A percentile compares a stretch with the other conserved stretches of the same genome.
phyloP scores from a whole-genome alignment of 2,888 invertebrate species.

The Amorpha juglandis region DNA sequence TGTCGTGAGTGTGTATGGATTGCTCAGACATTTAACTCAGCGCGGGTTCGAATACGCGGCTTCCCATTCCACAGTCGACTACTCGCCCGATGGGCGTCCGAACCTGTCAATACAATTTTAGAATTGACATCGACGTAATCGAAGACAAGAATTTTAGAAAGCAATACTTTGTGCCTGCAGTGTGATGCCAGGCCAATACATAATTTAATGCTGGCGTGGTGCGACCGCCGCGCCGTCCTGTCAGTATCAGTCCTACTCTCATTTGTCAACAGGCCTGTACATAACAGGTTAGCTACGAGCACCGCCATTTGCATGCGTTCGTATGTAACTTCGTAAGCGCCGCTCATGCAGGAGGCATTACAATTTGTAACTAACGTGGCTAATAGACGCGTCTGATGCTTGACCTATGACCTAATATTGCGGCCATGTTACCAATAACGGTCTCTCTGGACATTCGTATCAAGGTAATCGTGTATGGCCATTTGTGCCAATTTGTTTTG shows the following conservation, averaged over 20 bases:
- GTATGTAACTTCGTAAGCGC: conserved; percentile 38
- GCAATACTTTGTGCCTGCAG: neutral
- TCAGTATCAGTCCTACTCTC: conserved; percentile 55
- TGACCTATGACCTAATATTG: conserved; percentile 29
- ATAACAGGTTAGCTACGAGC: conserved; percentile 50
- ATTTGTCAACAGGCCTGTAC: conserved; percentile 61
- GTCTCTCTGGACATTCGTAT: conserved; percentile 4
- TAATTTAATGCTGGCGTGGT: conserved; percentile 50
- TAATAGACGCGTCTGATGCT: conserved; percentile 33
- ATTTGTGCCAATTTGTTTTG: neutral
- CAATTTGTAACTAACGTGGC: conserved; percentile 42
- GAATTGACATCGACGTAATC: neutral
- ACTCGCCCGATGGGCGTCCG: too few relatives aligned
- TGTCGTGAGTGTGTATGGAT: too few relatives aligned
- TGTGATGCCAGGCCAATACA: conserved; percentile 48
- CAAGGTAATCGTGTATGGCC: conserved; percentile 1
- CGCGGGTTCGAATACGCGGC: too few relatives aligned
- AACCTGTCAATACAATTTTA: neutral
- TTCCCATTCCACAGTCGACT: too few relatives aligned
- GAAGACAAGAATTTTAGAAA: neutral
- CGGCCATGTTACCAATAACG: conserved; percentile 30
- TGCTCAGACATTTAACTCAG: too few relatives aligned
- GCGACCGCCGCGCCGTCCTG: conserved; percentile 48
- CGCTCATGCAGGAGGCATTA: conserved; percentile 39
- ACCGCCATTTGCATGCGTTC: conserved; percentile 44